A percentile compares a stretch with the other conserved stretches of the same genome.
Conservation (phyloP, 1,140 invertebrate genomes). For the Pygmarrhopalites habei region DNA sequence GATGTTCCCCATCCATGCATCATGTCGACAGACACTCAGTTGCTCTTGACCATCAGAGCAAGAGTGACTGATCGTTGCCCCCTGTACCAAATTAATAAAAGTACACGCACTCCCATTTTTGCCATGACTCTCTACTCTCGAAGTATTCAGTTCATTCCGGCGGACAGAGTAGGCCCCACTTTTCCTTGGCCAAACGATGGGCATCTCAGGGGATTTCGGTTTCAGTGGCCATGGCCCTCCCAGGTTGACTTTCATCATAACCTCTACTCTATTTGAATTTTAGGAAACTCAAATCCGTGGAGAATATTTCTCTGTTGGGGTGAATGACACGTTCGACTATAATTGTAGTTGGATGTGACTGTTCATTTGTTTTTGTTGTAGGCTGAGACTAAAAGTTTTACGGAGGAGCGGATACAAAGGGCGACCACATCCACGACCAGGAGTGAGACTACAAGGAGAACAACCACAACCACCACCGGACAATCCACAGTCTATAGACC, state of each 20-base stretch:
- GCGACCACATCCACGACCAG: constrained; percentile 7
- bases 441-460: constrained; percentile 5
- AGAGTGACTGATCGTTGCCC: too few relatives aligned
- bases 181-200: constrained; percentile 30
- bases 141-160: constrained; percentile 30
- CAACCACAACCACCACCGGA: constrained; percentile 27
- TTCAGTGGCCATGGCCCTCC: constrained; percentile 30
- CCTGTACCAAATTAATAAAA: too few relatives aligned
- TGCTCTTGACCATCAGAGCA: too few relatives aligned
- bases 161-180: constrained; percentile 20
- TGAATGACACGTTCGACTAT: too few relatives aligned
- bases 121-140: constrained; percentile 15
- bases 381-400: constrained; percentile 44
- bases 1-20: too few relatives aligned
- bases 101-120: not conserved
- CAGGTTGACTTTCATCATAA: too few relatives aligned
- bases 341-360: too few relatives aligned
- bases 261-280: too few relatives aligned
- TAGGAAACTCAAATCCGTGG: too few relatives aligned
- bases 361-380: constrained; percentile 32
- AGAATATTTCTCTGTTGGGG: too few relatives aligned
- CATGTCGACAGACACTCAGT: too few relatives aligned
- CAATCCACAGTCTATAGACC: constrained; percentile 49
- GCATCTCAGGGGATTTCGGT: constrained; percentile 30
- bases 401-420: constrained; percentile 35